phyloP scores from a whole-genome alignment of 2,888 invertebrate genomes.

The Thalpophila matura region DNA sequence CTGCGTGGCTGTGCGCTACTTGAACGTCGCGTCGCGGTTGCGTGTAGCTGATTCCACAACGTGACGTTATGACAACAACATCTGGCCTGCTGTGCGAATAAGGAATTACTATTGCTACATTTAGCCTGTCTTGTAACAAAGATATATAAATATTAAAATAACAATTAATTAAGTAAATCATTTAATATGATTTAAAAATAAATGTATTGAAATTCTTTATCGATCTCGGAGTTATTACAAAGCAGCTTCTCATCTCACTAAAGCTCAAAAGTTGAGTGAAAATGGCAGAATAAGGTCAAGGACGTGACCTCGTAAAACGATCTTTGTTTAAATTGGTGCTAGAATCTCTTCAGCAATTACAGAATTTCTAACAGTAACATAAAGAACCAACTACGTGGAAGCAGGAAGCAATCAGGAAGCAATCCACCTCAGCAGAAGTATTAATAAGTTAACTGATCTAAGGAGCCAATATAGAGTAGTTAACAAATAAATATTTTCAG shows the following conservation, averaged over 20 bases:
- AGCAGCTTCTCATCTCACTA: conserved; percentile 11
- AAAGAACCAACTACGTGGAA: conserved; percentile 10
- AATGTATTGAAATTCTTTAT: conserved; percentile 3
- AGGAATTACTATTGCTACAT: conserved; percentile 55
- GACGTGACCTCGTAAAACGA: conserved; percentile 11
- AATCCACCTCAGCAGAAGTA: too few relatives aligned
- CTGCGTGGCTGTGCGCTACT: conserved; percentile 45
- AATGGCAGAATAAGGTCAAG: conserved; percentile 28
- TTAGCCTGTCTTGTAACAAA: conserved; percentile 34
- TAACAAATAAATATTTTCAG: too few relatives aligned
- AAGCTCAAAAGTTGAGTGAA: conserved; percentile 34
- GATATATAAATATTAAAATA: conserved; percentile 34
- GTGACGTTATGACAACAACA: conserved; percentile 62
- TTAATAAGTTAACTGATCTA: too few relatives aligned
- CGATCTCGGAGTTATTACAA: conserved; percentile 16
- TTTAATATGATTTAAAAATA: neutral
- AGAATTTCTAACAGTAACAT: conserved; percentile 6
- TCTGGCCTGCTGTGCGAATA: conserved; percentile 59
- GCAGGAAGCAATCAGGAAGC: too few relatives aligned
- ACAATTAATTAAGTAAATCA: conserved; percentile 35
- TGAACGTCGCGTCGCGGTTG: conserved; percentile 53
- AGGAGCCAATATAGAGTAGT: too few relatives aligned
- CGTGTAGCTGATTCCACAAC: conserved; percentile 57
- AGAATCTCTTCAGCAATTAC: neutral
- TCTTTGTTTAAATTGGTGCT: conserved; percentile 3